Percentiles rank a stretch among this genome's conserved stretches.
Conservation (phyloP, 2,888 invertebrate genomes). For the Drosophila mimetica region DNA sequence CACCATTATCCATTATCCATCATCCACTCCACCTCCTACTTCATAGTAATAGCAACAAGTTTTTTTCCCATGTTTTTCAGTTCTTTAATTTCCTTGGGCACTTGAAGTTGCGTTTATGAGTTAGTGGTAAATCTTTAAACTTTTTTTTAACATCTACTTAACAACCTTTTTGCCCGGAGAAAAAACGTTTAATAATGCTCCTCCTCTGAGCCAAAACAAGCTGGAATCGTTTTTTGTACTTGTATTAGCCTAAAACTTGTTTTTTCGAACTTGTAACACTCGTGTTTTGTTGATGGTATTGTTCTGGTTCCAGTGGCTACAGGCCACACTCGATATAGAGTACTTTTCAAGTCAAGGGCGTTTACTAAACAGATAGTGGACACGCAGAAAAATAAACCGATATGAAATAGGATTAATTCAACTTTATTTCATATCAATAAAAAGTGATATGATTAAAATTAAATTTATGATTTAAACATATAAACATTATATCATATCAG, state of each 20-base stretch:
- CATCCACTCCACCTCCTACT: slow-evolving; percentile 9
- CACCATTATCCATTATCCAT: slow-evolving; percentile 6
- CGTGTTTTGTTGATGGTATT: slow-evolving; percentile 32
- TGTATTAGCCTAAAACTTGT: slow-evolving; percentile 33
- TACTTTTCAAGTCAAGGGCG: not conserved
- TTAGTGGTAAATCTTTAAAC: slow-evolving; percentile 18
- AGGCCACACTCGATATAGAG: not conserved
- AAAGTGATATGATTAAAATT: too few species aligned
- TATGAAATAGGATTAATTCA: too few species aligned
- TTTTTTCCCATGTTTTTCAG: slow-evolving; percentile 31
- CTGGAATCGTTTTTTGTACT: not conserved
- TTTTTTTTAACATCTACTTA: slow-evolving; percentile 9
- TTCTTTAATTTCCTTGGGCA: slow-evolving; percentile 26
- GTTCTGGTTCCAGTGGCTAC: slow-evolving; percentile 44
- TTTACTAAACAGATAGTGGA: too few species aligned
- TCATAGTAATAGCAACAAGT: slow-evolving; percentile 34
- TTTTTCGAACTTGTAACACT: slow-evolving; percentile 37
- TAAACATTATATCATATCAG: too few species aligned
- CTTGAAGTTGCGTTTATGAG: slow-evolving; percentile 25
- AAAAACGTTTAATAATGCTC: slow-evolving; percentile 16
- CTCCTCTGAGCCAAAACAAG: not conserved
- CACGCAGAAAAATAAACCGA: too few species aligned
- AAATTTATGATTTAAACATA: too few species aligned
- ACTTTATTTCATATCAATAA: too few species aligned
- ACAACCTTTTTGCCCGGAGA: slow-evolving; percentile 10